Evolutionary conservation across 2,888 invertebrate species (phyloP), one percentile per base, ranked within the genome.

Genomic region (Cenopis cana): DNA sequence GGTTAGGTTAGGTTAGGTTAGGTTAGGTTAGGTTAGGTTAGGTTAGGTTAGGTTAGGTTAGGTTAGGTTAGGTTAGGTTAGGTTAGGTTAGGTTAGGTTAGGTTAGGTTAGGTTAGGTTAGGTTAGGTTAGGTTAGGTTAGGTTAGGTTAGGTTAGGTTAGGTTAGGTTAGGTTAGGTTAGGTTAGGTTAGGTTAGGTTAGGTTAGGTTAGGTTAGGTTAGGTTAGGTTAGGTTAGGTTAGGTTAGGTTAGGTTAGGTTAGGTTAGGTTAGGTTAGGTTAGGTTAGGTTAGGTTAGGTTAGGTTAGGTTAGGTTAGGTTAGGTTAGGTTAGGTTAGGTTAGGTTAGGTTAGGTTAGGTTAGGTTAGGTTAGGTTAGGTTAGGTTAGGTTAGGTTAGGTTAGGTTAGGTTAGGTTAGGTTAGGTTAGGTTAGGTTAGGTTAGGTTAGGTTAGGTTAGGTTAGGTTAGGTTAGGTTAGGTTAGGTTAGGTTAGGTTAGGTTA

Each of bases 401-500:
- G 54, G 54, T 54, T 54, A 54, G 54, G 54, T 54, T 54, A 54
- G 54, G 54, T 54, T 54, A 54, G 54, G 54, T 54, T 54, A 54
- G 54, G 54, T 54, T 54, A 54, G 54, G 54, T 54, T 54, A 54
- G 54, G 54, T 54, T 54, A 54, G 54, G 54, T 54, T 54, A 54
- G 54, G 54, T 54, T 54, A 54, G 54, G 54, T 54, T 54, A 54
- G 54, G 54, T 54, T 54, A 54, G 54, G 54, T 54, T 54, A 54
- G 54, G 54, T 54, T 54, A 10, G 38, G 5, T 38, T 38, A 59
- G 59, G 59, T 59, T 59, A 59, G 59, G 59, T 59, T 59, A 59
- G 59, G 59, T 59, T 59, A 59, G 59, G 59, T 59, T 59, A 59
- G 59, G 59, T 59, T 59, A 59, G 59, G 59, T 59, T 59, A 59